A percentile compares a stretch with the other conserved stretches of the same genome.
phyloP scores from a whole-genome alignment of 2,888 invertebrate genomes.

The Flexamia atlantica region DNA sequence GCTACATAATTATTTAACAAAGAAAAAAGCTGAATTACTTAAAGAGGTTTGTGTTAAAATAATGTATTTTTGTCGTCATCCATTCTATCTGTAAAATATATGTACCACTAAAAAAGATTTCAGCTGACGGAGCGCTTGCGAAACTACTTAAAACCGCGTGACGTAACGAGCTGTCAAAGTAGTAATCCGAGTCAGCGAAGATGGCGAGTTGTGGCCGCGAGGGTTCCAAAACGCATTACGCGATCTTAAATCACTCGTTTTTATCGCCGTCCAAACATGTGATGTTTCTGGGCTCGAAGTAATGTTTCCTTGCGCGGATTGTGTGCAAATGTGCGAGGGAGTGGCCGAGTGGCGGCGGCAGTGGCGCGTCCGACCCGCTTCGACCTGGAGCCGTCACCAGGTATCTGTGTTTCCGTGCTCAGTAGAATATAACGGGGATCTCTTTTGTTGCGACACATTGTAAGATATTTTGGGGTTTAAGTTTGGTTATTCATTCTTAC shows the following conservation, averaged over 20 bases:
- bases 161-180: background rate
- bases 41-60: too few species aligned
- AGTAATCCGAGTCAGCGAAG: background rate
- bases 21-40: too few species aligned
- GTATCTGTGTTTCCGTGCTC: too few species aligned
- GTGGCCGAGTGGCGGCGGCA: background rate
- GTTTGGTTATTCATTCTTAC: too few species aligned
- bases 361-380: background rate
- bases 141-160: background rate
- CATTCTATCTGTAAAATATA: too few species aligned
- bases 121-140: background rate
- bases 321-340: conserved; percentile 25
- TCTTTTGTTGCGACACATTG: too few species aligned
- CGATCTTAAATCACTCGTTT: background rate
- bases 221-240: background rate
- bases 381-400: background rate
- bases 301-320: conserved; percentile 31
- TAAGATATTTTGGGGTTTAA: too few species aligned
- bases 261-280: conserved; percentile 9
- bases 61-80: too few species aligned
- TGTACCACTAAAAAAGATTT: too few species aligned
- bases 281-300: conserved; percentile 11
- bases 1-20: too few species aligned
- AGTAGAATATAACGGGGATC: too few species aligned
- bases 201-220: background rate